A percentile compares a stretch with the other conserved stretches of the same genome.
These are phyloP conservation scores for Stomatorhinus ivindoensis DNA, from an alignment of 2,113 vertebrate genomes.

Conservation along the genomic window DNA sequence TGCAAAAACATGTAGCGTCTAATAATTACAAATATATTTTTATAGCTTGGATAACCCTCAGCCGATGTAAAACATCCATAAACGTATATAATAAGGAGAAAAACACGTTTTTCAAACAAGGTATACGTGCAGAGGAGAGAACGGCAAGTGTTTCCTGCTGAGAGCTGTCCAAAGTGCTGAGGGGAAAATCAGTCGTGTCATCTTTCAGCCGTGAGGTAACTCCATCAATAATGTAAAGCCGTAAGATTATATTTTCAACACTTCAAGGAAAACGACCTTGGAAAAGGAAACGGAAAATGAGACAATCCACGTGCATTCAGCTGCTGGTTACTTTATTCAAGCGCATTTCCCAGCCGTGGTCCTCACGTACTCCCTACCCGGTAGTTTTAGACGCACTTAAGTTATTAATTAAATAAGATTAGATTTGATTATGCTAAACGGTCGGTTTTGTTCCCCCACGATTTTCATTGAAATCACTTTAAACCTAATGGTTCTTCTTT, in stretches of 20 bases:
- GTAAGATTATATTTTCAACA: background rate
- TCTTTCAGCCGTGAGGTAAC: background rate
- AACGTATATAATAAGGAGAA: background rate
- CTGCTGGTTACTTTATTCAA: background rate
- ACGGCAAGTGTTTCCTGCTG: background rate
- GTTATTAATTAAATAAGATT: background rate
- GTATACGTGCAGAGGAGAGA: background rate
- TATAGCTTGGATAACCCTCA: background rate
- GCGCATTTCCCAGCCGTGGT: background rate
- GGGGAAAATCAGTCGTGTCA: background rate
- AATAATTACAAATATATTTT: background rate
- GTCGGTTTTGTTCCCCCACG: background rate
- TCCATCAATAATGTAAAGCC: slow-evolving; percentile 2
- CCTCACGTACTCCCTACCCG: background rate
- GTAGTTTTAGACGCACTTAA: background rate
- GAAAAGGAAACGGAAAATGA: background rate
- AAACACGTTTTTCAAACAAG: background rate
- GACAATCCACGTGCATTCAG: background rate
- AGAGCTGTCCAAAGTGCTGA: slow-evolving; percentile 25
- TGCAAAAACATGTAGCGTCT: background rate
- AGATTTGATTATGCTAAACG: background rate
- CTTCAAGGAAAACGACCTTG: background rate
- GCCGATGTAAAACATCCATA: background rate
- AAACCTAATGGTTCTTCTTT: background rate
- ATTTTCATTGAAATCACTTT: background rate